Evolutionary conservation across 2,797 vertebrate species (phyloP).

Genomic region (Phataginus tricuspis): DNA sequence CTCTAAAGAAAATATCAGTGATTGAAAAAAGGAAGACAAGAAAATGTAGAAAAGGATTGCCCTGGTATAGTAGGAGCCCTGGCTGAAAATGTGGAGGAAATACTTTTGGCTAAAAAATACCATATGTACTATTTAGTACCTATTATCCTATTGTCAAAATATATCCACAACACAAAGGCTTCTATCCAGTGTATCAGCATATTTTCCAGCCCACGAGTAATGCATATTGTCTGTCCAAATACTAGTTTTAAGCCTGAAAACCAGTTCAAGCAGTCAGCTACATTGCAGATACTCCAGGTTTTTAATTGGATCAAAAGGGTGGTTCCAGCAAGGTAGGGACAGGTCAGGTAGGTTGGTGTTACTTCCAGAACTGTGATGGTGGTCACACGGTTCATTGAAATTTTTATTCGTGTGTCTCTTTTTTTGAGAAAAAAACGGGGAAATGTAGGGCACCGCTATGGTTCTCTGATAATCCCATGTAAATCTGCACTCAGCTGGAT

Average conservation of each 20-base stretch:
- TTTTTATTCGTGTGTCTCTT: background rate
- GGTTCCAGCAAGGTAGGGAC: background rate
- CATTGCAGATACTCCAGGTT: background rate
- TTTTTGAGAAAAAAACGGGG: background rate
- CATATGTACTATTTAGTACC: background rate
- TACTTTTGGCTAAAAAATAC: background rate
- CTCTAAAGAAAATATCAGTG: background rate
- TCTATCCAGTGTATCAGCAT: background rate
- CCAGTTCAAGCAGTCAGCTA: background rate
- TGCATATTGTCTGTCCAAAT: background rate
- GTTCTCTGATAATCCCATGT: constrained; percentile 28
- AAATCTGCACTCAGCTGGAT: background rate
- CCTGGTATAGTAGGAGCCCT: background rate
- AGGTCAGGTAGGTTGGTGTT: background rate
- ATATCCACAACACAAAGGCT: background rate
- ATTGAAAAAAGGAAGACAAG: background rate
- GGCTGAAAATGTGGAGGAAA: background rate
- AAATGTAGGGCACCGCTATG: background rate
- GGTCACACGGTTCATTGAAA: background rate
- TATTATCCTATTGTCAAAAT: background rate
- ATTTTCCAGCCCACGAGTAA: background rate
- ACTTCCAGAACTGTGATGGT: background rate
- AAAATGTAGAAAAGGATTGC: background rate
- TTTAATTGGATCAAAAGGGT: background rate
- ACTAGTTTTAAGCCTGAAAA: background rate